Base-by-base conservation (phyloP, 1,140 invertebrate species). In the Heliconius hermathena region DNA sequence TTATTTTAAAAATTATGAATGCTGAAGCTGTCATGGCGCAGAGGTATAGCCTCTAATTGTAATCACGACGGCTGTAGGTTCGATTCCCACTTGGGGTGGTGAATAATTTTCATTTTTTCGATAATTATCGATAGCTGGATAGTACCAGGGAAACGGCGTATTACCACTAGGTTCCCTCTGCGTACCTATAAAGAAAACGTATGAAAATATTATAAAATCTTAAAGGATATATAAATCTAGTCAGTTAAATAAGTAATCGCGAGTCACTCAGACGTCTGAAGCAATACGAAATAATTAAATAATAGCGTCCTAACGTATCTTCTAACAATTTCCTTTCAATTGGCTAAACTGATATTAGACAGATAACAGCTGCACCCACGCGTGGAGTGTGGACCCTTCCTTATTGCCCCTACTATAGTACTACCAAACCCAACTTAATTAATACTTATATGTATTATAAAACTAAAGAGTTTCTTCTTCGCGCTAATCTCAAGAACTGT, bases 301-400 rank as follows among this genome's bases (percentile, higher is more conserved):
- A 66, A 66, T 66, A 66, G 26, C 60, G 16, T 29, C 54, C n/a
- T 60, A 3, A 9, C 18, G 54, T 60, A 60, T 26, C 54, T 26
- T 29, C 60, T 66, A 66, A 26, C 76, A 36, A 54, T 72, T 74
- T 72, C 71, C 76, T 78, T 46, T 71, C 80, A 81, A 78, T 54
- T 70, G 76, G 41, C 60, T 46, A 73, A 66, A 57, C 73, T 18
- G 60, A 66, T 66, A 29, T 29, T 26, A 71, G 74, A 8, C 41
- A 73, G 75, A 80, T 80, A 29, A 41, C 72, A 41, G 75, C 72
- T 22, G 11, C 72, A n/a, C 76, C 80, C 80, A 81, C 76, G 71
- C 36, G 36, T 71, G 75, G 5, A 4, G 71, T 49, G 36, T 54
- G 75, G 8, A 74, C 77, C 77, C 77, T 79, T 74, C 54, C 77